Evolutionary conservation across 1,140 invertebrate genomes (phyloP).

Genomic region (Olivierus martensii): DNA sequence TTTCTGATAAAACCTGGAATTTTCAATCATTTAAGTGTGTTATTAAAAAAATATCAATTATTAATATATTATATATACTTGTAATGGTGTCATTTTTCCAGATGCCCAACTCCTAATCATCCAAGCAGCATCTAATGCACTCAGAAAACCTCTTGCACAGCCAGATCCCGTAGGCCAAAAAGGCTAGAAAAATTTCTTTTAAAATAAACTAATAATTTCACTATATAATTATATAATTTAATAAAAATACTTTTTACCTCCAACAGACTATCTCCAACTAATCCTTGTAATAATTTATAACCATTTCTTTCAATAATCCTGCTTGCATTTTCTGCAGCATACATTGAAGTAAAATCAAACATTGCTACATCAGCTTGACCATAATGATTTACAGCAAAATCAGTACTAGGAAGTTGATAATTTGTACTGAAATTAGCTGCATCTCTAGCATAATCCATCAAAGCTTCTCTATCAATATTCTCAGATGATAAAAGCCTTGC

Average conservation of each 20-base stretch:
- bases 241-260: constrained; percentile 43
- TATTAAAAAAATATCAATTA: not conserved
- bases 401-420: constrained; percentile 70
- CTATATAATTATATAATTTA: not conserved
- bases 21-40: not conserved
- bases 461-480: constrained; percentile 78
- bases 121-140: constrained; percentile 92
- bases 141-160: constrained; percentile 91
- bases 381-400: constrained; percentile 97
- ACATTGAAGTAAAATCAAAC: constrained; percentile 99
- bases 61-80: constrained; percentile 20
- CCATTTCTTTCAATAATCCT: constrained; percentile 61
- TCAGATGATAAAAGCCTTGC: constrained; percentile 65
- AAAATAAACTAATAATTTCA: not conserved
- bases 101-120: constrained; percentile 69
- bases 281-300: constrained; percentile 62
- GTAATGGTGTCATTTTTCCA: constrained; percentile 32
- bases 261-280: constrained; percentile 91
- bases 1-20: constrained; percentile 74
- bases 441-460: constrained; percentile 85
- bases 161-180: constrained; percentile 98
- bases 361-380: constrained; percentile 97
- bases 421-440: constrained; percentile 88
- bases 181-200: constrained; percentile 43
- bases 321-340: constrained; percentile 88